A percentile compares a stretch with the other conserved stretches of the same genome.
Conservation (phyloP, 2,113 vertebrate genomes). For the Saimiri boliviensis region DNA sequence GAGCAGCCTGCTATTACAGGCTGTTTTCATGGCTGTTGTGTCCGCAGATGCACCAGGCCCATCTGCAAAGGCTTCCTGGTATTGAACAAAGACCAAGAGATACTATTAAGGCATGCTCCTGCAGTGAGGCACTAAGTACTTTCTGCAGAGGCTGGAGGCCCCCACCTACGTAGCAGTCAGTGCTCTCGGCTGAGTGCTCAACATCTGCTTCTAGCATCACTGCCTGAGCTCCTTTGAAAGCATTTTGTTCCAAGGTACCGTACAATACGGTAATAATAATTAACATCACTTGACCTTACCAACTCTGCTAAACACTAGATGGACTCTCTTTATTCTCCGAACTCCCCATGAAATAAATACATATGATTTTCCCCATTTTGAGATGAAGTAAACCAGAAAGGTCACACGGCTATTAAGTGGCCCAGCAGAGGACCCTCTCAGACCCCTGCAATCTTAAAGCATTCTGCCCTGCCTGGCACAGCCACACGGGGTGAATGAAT, state of each 20-base stretch:
- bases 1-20: conserved; percentile 38
- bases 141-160: background rate
- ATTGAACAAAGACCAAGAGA: background rate
- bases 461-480: background rate
- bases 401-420: background rate
- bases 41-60: background rate
- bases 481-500: background rate
- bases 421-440: background rate
- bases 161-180: accelerated
- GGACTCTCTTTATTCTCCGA: background rate
- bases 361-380: background rate
- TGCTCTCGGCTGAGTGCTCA: background rate
- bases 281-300: background rate
- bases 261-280: background rate
- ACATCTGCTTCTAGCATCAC: accelerated
- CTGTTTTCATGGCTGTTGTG: background rate
- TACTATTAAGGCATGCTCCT: background rate
- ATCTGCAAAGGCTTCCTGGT: background rate
- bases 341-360: background rate
- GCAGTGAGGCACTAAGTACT: background rate
- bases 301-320: background rate
- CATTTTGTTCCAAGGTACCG: background rate
- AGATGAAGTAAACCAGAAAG: background rate
- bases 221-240: background rate
- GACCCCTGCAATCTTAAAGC: background rate